Evolutionary conservation across 1,140 invertebrate species (phyloP), one percentile per base, ranked within the genome.

Genomic region (Bombus pyrosoma): DNA sequence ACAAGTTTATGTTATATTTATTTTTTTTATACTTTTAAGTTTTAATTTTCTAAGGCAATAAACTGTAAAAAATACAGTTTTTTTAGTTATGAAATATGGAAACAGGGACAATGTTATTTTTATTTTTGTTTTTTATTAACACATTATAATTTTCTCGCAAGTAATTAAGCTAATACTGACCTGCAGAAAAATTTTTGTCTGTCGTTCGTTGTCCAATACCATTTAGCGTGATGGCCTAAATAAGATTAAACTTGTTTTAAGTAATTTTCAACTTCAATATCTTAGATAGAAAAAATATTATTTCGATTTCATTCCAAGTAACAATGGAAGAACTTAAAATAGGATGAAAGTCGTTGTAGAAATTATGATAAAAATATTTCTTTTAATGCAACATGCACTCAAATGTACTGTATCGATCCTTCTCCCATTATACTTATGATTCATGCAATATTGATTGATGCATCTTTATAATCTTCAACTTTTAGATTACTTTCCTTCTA

Each of bases 391-490:
- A 37, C 83, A 62, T 79, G 82, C 82, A 79, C 8, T 32, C n/a
- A n/a, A 47, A 83, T 68, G 28, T 34, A 57, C 43, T 78, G 4
- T 57, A 22, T 37, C 12, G 18, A 15, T 66, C 34, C n/a, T 79
- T 64, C 28, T 76, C n/a, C 43, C 6, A n/a, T 43, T 47, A 22
- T 28, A 12, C 22, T 47, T 28, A 12, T 43, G 18, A 57, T 41
- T 37, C 66, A 79, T 84, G 82, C 82, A 84, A 84, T 84, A 84
- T 84, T 84, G 82, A 84, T 84, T 47, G 47, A 84, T 79, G 53
- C 53, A 69, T 62, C 28, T 15, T 10, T n/a, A 34, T 41, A 66
- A 5, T 39, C 22, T 53, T 18, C 13, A 34, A 43, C 0, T 47
- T 64, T 53, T 43, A 73, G 3, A 13, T 25, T 34, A 15, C 3